Conservation (phyloP, 1,140 invertebrate genomes). For the Glossosoma conforme region DNA sequence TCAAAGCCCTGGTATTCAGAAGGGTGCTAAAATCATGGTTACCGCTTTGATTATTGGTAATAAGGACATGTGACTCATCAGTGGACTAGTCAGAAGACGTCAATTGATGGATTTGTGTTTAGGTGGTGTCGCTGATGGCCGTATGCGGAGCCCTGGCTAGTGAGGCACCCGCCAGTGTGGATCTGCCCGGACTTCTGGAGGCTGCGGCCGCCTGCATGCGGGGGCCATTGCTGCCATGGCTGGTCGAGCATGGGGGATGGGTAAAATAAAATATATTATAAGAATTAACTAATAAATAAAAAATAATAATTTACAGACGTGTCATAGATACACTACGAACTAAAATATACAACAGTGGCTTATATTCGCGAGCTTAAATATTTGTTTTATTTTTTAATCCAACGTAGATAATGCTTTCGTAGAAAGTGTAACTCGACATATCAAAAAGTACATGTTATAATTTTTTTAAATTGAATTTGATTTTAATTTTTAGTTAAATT, state of each 20-base stretch:
- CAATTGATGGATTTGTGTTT: slow-evolving; percentile 13
- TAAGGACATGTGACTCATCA: no score
- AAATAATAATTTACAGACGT: no score
- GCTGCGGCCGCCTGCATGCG: slow-evolving; percentile 45
- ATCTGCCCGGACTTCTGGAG: slow-evolving; percentile 40
- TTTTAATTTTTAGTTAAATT: background rate
- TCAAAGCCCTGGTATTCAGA: no score
- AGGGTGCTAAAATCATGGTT: no score
- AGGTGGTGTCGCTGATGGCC: slow-evolving; percentile 49
- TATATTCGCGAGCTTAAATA: no score
- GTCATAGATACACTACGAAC: no score
- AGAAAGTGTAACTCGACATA: slow-evolving; percentile 25
- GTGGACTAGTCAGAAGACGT: no score
- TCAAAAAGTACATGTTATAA: slow-evolving; percentile 35
- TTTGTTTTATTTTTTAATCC: no score
- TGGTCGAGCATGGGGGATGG: slow-evolving; percentile 46
- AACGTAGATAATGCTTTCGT: no score
- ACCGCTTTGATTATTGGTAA: no score
- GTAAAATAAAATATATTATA: slow-evolving; percentile 34
- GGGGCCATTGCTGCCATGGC: slow-evolving; percentile 46
- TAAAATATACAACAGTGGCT: no score
- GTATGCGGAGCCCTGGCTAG: slow-evolving; percentile 44
- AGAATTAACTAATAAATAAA: no score
- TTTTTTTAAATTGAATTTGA: background rate
- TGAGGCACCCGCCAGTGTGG: slow-evolving; percentile 41